Evolutionary conservation across 53 echinoderm and acorn worm genomes (phyloP), one percentile per base, ranked within the genome.

Genomic region (Patiria pectinifera): DNA sequence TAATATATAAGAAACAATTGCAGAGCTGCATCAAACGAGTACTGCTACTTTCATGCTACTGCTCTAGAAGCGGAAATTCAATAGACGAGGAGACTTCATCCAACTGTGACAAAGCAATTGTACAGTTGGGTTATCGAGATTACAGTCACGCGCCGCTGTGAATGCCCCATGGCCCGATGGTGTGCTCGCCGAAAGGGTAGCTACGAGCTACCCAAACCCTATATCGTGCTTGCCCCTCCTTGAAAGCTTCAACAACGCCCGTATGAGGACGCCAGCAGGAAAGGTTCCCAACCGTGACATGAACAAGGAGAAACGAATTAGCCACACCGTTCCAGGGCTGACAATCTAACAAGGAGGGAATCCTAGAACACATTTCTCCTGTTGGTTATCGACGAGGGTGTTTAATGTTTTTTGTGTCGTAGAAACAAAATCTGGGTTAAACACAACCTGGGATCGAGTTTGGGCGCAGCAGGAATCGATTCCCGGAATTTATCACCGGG

Each of bases 261-360:
- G 61, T 35, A 24, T 4, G 23, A 35, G 35, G 62, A 85, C 2
- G 69, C 85, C 85, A 66, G 18, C 44, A 69, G 85, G 70, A 66
- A 16, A 85, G 16, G 43, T 48, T 23, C 62, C 85, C 63, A 60
- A 13, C 85, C 85, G 85, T 85, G 85, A 85, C 85, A 85, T 70
- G 66, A 16, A 66, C 70, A 85, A 44, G 60, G 66, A 45, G 45
- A 70, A 18, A 66, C 63, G 66, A 84, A 84, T 84, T 84, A 84
- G 26, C 84, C 63, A 69, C 3, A 13, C 18, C 7, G 35, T 84
- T 45, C 69, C 63, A 24, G 18, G 63, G 62, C 45, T 16, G 63
- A 45, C 43, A 69, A 35, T 63, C 84, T 62, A 63, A 62, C 69
- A 43, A 24, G 7, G 45, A 44, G 25, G 63, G 44, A 61, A 62